These are phyloP conservation scores for Phalacrocorax pelagicus DNA, from an alignment of 2,113 vertebrate genomes.

Conservation along the genomic window DNA sequence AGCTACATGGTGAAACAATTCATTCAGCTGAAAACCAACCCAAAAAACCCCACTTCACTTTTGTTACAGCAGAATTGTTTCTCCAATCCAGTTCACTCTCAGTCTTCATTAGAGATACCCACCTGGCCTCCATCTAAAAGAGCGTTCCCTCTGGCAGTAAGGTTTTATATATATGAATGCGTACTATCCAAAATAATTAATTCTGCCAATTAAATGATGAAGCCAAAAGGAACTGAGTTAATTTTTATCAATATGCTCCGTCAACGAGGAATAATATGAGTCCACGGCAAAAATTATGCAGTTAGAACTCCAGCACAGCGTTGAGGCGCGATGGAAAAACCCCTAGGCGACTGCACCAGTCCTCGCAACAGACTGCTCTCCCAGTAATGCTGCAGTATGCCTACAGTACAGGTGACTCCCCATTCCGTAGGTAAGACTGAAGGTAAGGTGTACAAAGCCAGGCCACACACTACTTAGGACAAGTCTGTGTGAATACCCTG, in stretches of 20 bases:
- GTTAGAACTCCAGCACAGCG: background rate
- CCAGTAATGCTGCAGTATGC: background rate
- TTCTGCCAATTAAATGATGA: background rate
- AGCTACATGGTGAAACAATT: background rate
- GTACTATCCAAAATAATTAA: background rate
- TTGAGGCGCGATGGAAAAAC: background rate
- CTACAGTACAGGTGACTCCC: background rate
- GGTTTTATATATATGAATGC: fast-evolving
- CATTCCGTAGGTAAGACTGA: background rate
- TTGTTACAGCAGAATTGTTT: background rate
- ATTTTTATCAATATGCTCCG: background rate
- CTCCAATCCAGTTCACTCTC: background rate
- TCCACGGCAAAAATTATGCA: background rate
- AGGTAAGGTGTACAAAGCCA: background rate
- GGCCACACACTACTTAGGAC: background rate
- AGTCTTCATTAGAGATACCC: background rate
- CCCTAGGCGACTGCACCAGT: background rate
- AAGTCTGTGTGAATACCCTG: background rate
- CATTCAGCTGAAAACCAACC: background rate
- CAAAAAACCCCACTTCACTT: background rate
- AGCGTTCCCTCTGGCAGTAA: background rate
- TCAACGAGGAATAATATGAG: background rate
- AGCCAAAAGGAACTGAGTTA: background rate
- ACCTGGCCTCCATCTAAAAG: background rate
- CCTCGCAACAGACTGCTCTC: background rate